These are phyloP conservation scores for Arctocebus calabarensis DNA, from an alignment of 2,797 vertebrate species.

Conservation along the genomic window DNA sequence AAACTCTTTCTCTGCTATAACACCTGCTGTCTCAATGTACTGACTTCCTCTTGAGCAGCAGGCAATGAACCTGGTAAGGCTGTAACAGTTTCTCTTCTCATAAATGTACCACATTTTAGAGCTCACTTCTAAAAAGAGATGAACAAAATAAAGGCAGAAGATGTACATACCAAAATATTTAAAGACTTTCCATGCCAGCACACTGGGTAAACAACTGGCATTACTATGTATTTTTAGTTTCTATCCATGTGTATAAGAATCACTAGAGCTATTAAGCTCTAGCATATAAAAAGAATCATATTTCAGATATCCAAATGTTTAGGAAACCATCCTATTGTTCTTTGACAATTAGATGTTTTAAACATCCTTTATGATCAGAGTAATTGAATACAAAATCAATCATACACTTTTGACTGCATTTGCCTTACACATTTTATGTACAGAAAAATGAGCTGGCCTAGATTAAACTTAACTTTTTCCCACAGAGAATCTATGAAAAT, in stretches of 20 bases:
- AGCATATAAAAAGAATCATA: neutral
- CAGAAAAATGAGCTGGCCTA: constrained; percentile 18
- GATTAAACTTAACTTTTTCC: neutral
- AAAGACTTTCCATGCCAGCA: neutral
- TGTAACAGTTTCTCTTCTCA: neutral
- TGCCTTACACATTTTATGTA: constrained; percentile 20
- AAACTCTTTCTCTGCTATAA: neutral
- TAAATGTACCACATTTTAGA: neutral
- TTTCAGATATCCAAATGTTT: neutral
- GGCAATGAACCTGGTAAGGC: neutral
- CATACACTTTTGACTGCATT: neutral
- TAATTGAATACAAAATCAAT: constrained; percentile 14
- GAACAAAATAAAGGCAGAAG: neutral
- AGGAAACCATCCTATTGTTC: neutral
- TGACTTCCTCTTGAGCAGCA: neutral
- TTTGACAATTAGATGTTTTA: neutral
- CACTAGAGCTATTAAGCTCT: neutral
- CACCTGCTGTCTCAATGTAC: neutral
- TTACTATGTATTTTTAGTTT: neutral
- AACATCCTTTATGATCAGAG: neutral
- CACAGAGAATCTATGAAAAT: constrained; percentile 28
- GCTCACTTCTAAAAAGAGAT: constrained; percentile 28
- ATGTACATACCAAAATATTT: neutral
- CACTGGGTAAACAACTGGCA: neutral
- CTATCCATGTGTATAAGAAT: neutral